A percentile compares a stretch with the other conserved stretches of the same genome.
Conservation (phyloP, 2,113 vertebrate species). For the Loxodonta africana region DNA sequence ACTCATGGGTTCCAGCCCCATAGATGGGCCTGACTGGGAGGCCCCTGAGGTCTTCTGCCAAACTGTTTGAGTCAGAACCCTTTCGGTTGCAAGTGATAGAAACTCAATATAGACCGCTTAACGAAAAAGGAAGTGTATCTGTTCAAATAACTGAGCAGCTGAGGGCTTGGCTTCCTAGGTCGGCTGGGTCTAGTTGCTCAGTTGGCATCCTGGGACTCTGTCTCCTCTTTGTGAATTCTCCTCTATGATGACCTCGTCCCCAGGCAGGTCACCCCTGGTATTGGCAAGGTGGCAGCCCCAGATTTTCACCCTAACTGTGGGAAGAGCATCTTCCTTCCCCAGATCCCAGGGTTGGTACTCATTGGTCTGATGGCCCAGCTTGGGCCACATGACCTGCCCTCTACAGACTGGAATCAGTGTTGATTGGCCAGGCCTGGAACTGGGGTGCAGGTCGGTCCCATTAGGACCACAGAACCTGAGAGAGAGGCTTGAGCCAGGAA, state of each 20-base stretch:
- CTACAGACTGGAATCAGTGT: not conserved
- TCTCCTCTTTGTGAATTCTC: not conserved
- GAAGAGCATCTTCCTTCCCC: no score
- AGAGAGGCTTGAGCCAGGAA: not conserved
- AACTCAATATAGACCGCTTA: not conserved
- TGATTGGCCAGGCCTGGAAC: not conserved
- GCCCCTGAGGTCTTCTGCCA: not conserved
- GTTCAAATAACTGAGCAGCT: rapidly evolving
- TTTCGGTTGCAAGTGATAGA: not conserved
- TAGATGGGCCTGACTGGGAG: not conserved
- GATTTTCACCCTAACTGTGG: rapidly evolving
- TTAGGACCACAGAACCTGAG: not conserved
- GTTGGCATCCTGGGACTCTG: not conserved
- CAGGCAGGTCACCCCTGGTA: rapidly evolving
- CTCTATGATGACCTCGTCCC: rapidly evolving
- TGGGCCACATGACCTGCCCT: not conserved
- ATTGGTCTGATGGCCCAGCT: not conserved
- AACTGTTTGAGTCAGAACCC: not conserved
- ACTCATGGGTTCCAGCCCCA: not conserved
- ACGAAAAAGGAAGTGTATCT: not conserved
- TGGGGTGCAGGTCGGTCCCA: not conserved
- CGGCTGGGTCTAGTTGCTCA: not conserved
- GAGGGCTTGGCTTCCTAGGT: not conserved
- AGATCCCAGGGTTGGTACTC: not conserved
- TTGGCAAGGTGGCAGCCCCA: not conserved